Evolutionary conservation across 2,113 vertebrate genomes (phyloP), one percentile per base, ranked within the genome.

Genomic region (Neopipo cinnamomea): DNA sequence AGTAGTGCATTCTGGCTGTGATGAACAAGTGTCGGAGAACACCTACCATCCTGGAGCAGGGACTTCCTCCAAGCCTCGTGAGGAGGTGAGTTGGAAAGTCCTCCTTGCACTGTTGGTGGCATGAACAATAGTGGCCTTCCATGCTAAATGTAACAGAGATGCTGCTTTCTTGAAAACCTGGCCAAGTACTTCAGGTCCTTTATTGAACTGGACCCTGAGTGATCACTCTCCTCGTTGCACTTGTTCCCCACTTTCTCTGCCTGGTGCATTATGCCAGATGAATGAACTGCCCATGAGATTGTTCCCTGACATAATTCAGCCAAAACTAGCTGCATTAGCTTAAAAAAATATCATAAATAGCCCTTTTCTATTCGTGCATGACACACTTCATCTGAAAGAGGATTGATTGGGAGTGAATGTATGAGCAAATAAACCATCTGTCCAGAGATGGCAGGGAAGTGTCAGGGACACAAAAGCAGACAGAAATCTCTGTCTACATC

Each of bases 41-140:
- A 49, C 17, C 9, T 8, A 15, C 23, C 20, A 31, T 31, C 42
- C 50, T 41, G 37, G 42, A 63, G 35, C 25, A 66, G n/a, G 37
- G n/a, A 66, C 1, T 14, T 47, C 24, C 55, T 50, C n/a, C 0
- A 0, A 30, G 39, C 21, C 33, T 35, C 1, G 0, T 31, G 27
- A 77, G n/a, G 28, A 53, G 11, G 59, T 37, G n/a, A 25, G 17
- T 28, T 50, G 78, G 70, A n/a, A 85, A 79, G 52, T 62, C 18
- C 37, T 88, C 61, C 17, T 73, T 73, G 35, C 17, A 9, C 46
- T 25, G 4, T 6, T 85, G 56, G 56, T 78, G 52, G 20, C 25
- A 41, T 31, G 49, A 85, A 13, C 8, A 11, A 17, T 15, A 33
- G 13, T 49, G 11, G 3, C 30, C 11, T 78, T 88, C 25, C 18